Base-by-base conservation (phyloP, 2,113 vertebrate species). In the Solea senegalensis region DNA sequence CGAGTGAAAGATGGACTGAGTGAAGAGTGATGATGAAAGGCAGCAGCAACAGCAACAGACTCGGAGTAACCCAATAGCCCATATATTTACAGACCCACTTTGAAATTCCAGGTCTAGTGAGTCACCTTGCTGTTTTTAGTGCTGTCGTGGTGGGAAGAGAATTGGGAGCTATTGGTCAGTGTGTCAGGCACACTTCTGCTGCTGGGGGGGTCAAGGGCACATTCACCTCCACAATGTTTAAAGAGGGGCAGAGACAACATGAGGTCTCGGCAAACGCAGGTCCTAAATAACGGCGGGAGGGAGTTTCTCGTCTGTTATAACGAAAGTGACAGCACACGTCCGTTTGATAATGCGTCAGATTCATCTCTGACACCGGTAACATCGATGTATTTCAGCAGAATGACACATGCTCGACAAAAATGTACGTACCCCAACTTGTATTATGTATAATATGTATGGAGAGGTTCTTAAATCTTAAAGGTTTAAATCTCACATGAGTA, bases 71-170 rank as follows among this genome's bases (percentile, higher is more conserved):
- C 67, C 77, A 83, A 87, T 76, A 87, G 84, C 65, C 70, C 69
- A 61, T 85, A 83, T 83, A 87, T 89, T 88, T 86, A 86, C 64
- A 77, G 79, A 71, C 28, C 54, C 64, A 66, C 84, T 87, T 86
- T 85, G 60, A 86, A 85, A 90, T 82, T 76, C 77, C 82, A 78
- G 72, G 72, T 27, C 46, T 44, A 56, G 67, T 6, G 51, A 86
- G 83, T 86, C 87, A 90, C 70, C 70, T 65, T 65, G 80, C 89
- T 85, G 75, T 82, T 89, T 90, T 87, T 84, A 88, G 82, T 57
- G 76, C 56, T 60, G 72, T 10, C 45, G 69, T 14, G 48, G 66
- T 58, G 39, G 68, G 14, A 13, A 8, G 46, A 58, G 65, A 50
- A 76, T 88, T 81, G 73, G 72, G 76, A 75, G 72, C 66, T 67